phyloP scores from a whole-genome alignment of 2,113 vertebrate species.

The Eptesicus fuscus region DNA sequence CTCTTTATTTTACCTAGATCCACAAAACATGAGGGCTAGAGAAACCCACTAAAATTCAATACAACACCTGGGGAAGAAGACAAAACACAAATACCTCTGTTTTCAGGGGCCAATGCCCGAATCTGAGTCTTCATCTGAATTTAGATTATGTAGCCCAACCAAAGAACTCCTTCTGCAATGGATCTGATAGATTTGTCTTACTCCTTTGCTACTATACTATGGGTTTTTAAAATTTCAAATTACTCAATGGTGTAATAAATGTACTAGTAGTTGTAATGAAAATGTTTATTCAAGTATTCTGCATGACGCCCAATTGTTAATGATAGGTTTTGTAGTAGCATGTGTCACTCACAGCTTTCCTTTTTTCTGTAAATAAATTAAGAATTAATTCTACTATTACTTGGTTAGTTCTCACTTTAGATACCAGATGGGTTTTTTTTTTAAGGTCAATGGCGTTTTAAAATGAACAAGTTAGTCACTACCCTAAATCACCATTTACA shows the following conservation, averaged over 20 bases:
- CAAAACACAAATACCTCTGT: neutral
- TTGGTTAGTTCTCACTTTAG: constrained; percentile 53
- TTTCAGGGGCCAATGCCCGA: neutral
- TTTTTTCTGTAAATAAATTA: constrained; percentile 44
- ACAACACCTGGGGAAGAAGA: neutral
- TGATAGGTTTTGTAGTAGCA: constrained; percentile 41
- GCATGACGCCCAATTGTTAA: constrained; percentile 25
- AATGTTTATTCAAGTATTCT: constrained; percentile 24
- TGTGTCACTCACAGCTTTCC: constrained; percentile 20
- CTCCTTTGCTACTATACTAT: neutral
- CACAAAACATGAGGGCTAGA: neutral
- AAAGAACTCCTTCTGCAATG: neutral
- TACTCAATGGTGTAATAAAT: neutral
- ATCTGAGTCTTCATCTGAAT: neutral
- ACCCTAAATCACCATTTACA: constrained; percentile 63
- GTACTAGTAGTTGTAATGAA: neutral
- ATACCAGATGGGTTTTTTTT: neutral
- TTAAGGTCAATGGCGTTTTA: constrained; percentile 54
- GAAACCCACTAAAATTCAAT: neutral
- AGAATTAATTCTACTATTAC: constrained; percentile 45
- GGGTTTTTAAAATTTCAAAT: neutral
- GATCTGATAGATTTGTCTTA: neutral
- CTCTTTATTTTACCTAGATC: neutral
- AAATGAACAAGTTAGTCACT: constrained; percentile 70
- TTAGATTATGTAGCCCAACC: neutral